Evolutionary conservation across 2,888 invertebrate genomes (phyloP).

Genomic region (Sericinus montela): DNA sequence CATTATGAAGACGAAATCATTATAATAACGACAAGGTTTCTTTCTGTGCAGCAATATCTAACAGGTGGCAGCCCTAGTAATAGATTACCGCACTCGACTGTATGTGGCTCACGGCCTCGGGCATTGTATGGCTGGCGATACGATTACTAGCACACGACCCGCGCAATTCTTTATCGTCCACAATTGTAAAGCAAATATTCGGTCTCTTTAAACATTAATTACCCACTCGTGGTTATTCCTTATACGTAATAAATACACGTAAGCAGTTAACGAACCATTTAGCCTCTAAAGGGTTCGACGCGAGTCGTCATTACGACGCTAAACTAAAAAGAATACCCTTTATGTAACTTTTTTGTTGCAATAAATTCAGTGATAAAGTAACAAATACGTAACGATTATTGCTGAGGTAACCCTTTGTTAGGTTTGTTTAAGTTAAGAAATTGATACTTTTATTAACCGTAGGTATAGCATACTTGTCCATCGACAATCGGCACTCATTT

Average conservation of each 20-base stretch:
- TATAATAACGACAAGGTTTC: no score
- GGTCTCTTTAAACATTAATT: conserved; percentile 22
- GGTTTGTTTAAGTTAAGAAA: no score
- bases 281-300: not conserved
- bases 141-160: conserved; percentile 35
- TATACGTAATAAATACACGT: conserved; percentile 21
- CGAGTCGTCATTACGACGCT: not conserved
- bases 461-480: no score
- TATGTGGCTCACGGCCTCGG: conserved; percentile 51
- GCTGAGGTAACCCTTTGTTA: no score
- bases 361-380: no score
- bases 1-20: no score
- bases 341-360: no score
- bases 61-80: conserved; percentile 6
- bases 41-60: no score
- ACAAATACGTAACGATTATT: no score
- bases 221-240: conserved; percentile 12
- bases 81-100: conserved; percentile 19
- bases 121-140: conserved; percentile 36
- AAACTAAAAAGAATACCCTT: no score
- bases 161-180: conserved; percentile 36
- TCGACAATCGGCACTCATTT: not conserved
- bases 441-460: no score
- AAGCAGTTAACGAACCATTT: not conserved
- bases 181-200: conserved; percentile 29